These are phyloP conservation scores for Neopipo cinnamomea DNA, from an alignment of 2,113 vertebrate genomes.

Conservation along the genomic window DNA sequence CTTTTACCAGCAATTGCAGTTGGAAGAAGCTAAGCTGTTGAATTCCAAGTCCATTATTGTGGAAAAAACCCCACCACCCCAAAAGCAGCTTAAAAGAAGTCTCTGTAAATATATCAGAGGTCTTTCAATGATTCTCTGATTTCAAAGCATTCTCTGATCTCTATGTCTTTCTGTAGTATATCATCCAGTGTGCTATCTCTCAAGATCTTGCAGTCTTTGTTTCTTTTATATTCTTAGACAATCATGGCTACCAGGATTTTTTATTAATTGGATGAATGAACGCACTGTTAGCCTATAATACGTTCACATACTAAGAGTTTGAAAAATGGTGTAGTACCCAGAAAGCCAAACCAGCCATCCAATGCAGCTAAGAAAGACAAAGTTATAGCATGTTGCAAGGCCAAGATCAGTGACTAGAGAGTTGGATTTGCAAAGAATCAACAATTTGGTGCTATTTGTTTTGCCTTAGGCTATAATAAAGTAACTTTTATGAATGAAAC, in stretches of 20 bases:
- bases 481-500: background rate
- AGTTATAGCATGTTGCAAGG: background rate
- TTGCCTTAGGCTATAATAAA: background rate
- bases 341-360: background rate
- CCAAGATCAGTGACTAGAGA: background rate
- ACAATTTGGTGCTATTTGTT: background rate
- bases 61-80: background rate
- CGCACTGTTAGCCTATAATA: background rate
- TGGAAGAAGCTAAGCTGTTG: background rate
- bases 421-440: background rate
- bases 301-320: background rate
- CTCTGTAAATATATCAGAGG: background rate
- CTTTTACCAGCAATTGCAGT: background rate
- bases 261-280: background rate
- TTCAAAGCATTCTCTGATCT: background rate
- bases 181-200: background rate
- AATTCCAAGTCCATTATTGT: background rate
- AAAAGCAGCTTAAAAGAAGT: background rate
- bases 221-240: background rate
- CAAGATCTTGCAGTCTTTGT: background rate
- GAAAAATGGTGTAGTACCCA: background rate
- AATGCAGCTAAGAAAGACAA: background rate
- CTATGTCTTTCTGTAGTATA: background rate
- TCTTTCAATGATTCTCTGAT: background rate
- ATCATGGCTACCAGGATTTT: background rate